These are phyloP conservation scores for Bombus superbus DNA, from an alignment of 1,140 invertebrate genomes.

Conservation along the genomic window DNA sequence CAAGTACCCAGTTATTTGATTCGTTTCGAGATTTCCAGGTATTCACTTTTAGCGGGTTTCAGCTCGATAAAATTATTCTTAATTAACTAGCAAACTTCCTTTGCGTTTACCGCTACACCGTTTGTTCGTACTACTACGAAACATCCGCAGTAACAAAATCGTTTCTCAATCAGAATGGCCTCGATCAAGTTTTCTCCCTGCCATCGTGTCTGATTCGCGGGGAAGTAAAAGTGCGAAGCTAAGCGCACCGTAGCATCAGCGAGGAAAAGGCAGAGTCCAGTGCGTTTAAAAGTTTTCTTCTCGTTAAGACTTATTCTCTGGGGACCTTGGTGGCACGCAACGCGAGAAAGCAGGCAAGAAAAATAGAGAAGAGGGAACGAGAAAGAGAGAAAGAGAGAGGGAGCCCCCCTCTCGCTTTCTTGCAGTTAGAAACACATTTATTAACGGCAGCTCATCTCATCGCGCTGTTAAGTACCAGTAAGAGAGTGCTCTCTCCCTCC, in stretches of 20 bases:
- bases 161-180: constrained; percentile 3
- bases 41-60: background rate
- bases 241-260: constrained; percentile 50
- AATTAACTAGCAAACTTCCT: background rate
- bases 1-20: background rate
- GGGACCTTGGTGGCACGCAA: constrained; percentile 65
- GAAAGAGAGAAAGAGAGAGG: background rate
- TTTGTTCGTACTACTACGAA: background rate
- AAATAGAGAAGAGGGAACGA: background rate
- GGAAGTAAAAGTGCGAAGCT: constrained; percentile 31
- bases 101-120: background rate
- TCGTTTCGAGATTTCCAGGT: background rate
- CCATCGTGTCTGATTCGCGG: background rate
- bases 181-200: no score
- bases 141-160: background rate
- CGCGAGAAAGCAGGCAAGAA: background rate
- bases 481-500: constrained; percentile 60
- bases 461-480: constrained; percentile 62
- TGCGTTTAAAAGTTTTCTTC: constrained; percentile 78
- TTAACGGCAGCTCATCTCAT: constrained; percentile 74
- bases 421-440: constrained; percentile 78
- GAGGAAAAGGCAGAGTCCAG: constrained; percentile 60
- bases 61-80: no score
- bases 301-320: constrained; percentile 77
- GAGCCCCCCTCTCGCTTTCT: constrained; percentile 12